Conservation (phyloP, 2,113 vertebrate genomes). For the Calonectris borealis region DNA sequence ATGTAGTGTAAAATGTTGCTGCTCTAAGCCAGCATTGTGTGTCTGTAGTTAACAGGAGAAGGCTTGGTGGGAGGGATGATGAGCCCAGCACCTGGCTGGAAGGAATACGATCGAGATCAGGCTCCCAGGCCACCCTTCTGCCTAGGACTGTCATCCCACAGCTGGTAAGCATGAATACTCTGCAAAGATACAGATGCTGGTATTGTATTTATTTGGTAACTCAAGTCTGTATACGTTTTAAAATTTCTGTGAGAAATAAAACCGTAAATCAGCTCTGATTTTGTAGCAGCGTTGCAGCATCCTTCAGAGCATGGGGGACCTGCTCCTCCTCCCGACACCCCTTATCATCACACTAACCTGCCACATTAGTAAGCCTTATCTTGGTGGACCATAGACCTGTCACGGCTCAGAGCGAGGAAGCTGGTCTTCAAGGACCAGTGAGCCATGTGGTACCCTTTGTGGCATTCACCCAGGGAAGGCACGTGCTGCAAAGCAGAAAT, state of each 20-base stretch:
- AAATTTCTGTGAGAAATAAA: neutral
- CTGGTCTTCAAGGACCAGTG: slow-evolving; percentile 23
- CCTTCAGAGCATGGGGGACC: neutral
- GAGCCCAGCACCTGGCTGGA: neutral
- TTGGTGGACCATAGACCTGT: neutral
- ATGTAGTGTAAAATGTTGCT: neutral
- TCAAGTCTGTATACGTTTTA: neutral
- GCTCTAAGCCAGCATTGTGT: neutral
- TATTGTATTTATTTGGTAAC: neutral
- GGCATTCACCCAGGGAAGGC: slow-evolving; percentile 2
- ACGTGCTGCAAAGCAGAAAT: slow-evolving; percentile 17
- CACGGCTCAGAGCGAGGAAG: neutral
- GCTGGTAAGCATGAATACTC: neutral
- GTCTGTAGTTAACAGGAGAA: neutral
- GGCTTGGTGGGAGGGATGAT: neutral
- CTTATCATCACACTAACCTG: neutral
- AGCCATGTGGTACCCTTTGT: neutral
- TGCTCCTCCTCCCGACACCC: neutral
- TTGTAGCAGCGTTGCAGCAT: neutral
- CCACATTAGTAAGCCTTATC: slow-evolving; percentile 18
- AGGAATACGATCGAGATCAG: neutral
- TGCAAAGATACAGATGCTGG: neutral
- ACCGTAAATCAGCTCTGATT: neutral
- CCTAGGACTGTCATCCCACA: neutral
- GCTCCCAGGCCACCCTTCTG: neutral